A percentile compares a stretch with the other conserved stretches of the same genome.
Conservation (phyloP, 2,113 vertebrate genomes). For the Spilogale gracilis region DNA sequence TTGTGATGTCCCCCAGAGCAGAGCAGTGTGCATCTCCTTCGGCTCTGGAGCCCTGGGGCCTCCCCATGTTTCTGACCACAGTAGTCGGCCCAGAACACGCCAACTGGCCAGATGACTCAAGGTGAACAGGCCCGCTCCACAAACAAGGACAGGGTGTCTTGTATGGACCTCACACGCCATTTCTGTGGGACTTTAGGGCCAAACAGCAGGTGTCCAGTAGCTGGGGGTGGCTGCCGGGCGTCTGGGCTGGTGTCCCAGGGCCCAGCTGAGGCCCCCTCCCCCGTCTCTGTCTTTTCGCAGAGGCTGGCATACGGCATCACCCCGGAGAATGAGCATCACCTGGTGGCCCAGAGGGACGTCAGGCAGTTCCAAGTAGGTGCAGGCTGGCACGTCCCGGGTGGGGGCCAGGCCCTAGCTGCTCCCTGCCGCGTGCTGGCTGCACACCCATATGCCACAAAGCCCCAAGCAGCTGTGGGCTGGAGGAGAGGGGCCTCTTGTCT, state of each 20-base stretch:
- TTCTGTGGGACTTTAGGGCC: not conserved
- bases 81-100: accelerated
- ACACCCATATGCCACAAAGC: not conserved
- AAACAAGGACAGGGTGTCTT: not conserved
- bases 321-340: constrained; percentile 96
- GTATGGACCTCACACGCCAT: accelerated
- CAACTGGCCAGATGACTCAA: not conserved
- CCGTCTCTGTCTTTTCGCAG: constrained; percentile 85
- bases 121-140: not conserved
- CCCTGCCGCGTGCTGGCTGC: not conserved
- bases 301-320: constrained; percentile 97
- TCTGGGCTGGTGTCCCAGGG: not conserved
- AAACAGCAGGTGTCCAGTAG: not conserved
- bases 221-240: not conserved
- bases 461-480: not conserved
- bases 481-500: not conserved
- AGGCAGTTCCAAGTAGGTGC: constrained; percentile 95
- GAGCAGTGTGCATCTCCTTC: not conserved
- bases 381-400: accelerated
- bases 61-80: no score
- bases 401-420: not conserved
- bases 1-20: not conserved
- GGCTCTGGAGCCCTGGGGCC: not conserved
- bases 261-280: constrained; percentile 1
- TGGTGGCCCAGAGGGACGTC: constrained; percentile 94